Evolutionary conservation across 2,113 vertebrate genomes (phyloP).

Genomic region (Cyanoliseus patagonus): DNA sequence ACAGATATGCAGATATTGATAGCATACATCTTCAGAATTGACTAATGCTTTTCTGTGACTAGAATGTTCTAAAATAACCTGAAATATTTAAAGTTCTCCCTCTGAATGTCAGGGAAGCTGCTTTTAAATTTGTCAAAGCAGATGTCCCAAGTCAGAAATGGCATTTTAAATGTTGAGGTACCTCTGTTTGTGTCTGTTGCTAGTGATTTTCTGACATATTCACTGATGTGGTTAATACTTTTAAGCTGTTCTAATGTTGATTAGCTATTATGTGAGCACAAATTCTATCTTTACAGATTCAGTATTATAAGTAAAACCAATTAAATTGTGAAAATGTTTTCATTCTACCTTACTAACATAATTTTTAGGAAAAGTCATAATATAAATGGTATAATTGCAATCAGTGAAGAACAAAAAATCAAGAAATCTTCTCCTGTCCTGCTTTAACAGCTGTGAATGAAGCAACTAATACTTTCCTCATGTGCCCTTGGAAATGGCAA

Average conservation of each 20-base stretch:
- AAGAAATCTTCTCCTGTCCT: neutral
- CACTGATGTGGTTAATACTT: neutral
- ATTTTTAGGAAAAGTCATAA: neutral
- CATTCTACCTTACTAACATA: neutral
- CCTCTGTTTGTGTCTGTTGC: neutral
- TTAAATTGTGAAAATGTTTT: slow-evolving; percentile 13
- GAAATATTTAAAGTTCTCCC: neutral
- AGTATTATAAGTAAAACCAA: neutral
- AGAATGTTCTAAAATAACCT: neutral
- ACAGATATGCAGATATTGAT: neutral
- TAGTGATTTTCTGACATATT: neutral
- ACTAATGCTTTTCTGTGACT: neutral
- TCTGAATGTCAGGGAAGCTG: neutral
- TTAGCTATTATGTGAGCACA: neutral
- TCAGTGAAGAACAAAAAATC: neutral
- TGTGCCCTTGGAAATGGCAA: neutral
- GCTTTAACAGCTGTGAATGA: neutral
- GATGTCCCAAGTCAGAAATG: neutral
- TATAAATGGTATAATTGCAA: neutral
- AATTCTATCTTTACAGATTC: neutral
- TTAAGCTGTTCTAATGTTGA: neutral
- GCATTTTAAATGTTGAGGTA: neutral
- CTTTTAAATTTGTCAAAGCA: neutral
- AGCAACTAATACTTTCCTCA: neutral
- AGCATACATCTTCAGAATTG: neutral